Evolutionary conservation across 92 coral and sea anemone species (phyloP).

Genomic region (Porites rus): DNA sequence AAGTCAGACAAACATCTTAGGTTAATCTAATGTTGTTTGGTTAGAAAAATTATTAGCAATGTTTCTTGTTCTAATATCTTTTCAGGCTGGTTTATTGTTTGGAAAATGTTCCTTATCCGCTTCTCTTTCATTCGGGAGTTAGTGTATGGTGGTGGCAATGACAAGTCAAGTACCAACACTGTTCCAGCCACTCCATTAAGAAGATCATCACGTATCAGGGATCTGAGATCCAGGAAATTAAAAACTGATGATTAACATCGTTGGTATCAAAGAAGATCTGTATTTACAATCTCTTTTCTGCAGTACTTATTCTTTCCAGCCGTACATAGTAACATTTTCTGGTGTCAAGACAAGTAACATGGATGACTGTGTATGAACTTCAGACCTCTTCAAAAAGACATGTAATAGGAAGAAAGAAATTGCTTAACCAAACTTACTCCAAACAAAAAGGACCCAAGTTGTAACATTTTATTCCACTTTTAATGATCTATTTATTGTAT

Average conservation of each 20-base stretch:
- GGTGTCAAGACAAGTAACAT: too few relatives aligned
- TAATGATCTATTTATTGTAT: neutral
- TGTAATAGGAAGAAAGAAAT: neutral
- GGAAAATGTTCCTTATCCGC: slow-evolving; percentile 97
- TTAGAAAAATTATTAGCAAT: neutral
- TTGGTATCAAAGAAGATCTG: too few relatives aligned
- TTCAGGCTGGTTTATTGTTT: slow-evolving; percentile 91
- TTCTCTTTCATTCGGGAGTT: slow-evolving; percentile 95
- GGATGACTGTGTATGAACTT: too few relatives aligned
- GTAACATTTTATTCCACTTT: neutral
- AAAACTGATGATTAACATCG: neutral
- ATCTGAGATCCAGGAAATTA: slow-evolving; percentile 40
- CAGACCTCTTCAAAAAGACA: too few relatives aligned
- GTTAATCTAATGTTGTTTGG: neutral
- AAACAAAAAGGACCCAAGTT: neutral
- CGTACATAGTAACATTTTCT: too few relatives aligned
- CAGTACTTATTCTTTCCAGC: neutral
- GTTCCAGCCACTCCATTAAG: slow-evolving; percentile 76
- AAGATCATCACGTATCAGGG: slow-evolving; percentile 86
- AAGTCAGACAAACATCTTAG: too few relatives aligned
- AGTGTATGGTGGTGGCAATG: slow-evolving; percentile 87
- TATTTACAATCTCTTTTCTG: neutral
- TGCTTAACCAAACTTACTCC: neutral
- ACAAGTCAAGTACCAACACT: slow-evolving; percentile 57
- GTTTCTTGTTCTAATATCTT: neutral